These are phyloP conservation scores for Falco punctatus DNA, from an alignment of 2,113 vertebrate species.

Conservation along the genomic window DNA sequence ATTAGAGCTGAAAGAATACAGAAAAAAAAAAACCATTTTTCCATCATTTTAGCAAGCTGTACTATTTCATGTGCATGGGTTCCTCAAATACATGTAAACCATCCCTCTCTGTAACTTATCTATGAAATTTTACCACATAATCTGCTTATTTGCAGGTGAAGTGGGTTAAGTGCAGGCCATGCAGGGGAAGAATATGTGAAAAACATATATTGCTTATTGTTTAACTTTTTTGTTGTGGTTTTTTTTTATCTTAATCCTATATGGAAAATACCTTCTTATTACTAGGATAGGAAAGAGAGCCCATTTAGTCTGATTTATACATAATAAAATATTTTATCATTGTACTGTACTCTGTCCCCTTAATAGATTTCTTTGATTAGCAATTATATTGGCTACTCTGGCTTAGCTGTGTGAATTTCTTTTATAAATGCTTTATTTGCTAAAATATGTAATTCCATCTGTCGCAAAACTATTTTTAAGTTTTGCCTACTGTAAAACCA, in stretches of 20 bases:
- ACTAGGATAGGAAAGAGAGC: neutral
- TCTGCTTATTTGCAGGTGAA: neutral
- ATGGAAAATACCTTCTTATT: neutral
- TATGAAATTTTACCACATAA: neutral
- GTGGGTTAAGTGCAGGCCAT: neutral
- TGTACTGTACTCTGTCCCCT: neutral
- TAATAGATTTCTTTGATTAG: neutral
- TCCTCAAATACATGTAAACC: neutral
- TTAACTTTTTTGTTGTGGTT: neutral
- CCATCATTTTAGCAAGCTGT: neutral
- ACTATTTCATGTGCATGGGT: neutral
- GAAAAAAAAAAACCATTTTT: neutral
- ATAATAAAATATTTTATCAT: neutral
- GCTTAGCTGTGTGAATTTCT: neutral
- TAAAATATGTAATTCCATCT: neutral
- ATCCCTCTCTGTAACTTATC: neutral
- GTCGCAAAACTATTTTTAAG: neutral
- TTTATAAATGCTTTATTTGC: slow-evolving; percentile 2
- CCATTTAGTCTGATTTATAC: neutral
- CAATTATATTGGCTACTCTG: neutral
- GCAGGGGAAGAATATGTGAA: neutral
- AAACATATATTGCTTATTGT: neutral
- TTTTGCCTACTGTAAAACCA: neutral
- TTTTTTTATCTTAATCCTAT: neutral
- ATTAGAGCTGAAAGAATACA: neutral